Conservation (phyloP, 2,113 vertebrate species). For the Rhombomys opimus region DNA sequence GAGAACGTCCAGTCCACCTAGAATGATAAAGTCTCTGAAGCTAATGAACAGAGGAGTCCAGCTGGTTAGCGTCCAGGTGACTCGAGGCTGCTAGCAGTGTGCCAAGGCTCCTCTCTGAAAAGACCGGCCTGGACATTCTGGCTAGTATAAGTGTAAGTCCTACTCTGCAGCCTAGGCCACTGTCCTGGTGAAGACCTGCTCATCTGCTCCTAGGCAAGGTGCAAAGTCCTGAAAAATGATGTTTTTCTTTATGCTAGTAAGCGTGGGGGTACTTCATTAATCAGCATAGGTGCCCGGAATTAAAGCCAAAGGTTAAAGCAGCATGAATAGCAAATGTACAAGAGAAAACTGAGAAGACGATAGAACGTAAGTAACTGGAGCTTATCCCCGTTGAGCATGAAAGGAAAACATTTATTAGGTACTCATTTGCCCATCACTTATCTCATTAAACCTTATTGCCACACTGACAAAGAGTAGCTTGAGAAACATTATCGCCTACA, state of each 20-base stretch:
- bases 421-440: conserved; percentile 55
- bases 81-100: background rate
- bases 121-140: background rate
- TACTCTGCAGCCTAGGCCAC: background rate
- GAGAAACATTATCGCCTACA: background rate
- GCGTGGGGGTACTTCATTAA: background rate
- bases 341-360: conserved; percentile 47
- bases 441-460: conserved; percentile 44
- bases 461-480: conserved; percentile 6
- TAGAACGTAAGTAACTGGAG: conserved; percentile 17
- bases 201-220: background rate
- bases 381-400: conserved; percentile 7
- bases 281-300: conserved; percentile 17
- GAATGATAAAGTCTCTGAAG: background rate
- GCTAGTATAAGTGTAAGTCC: background rate
- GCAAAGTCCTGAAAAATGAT: background rate
- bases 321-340: background rate
- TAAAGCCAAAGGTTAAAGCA: conserved; percentile 8
- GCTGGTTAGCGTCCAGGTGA: background rate
- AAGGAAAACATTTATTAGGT: conserved; percentile 56
- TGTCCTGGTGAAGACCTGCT: background rate
- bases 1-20: accelerated
- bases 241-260: background rate
- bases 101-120: background rate
- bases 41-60: background rate